phyloP scores from a whole-genome alignment of 2,797 vertebrate genomes.

The Diplodus sargus region DNA sequence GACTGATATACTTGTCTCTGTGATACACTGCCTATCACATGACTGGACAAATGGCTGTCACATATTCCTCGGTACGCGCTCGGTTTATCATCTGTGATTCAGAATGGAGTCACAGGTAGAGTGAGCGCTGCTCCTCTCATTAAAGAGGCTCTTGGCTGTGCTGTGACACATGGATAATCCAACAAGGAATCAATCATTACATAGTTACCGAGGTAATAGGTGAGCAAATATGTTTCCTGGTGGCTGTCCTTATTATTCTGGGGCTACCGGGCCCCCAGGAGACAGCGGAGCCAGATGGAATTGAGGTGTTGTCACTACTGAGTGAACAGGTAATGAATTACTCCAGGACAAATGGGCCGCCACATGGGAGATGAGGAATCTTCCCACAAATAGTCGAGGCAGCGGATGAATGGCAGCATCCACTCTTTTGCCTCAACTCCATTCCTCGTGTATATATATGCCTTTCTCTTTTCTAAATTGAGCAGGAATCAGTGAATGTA shows the following conservation, averaged over 20 bases:
- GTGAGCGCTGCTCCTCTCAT: constrained; percentile 62
- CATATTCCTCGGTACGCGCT: constrained; percentile 43
- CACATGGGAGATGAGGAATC: constrained; percentile 76
- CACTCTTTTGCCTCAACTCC: constrained; percentile 20
- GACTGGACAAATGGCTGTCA: constrained; percentile 37
- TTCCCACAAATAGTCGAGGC: constrained; percentile 54
- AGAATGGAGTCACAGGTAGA: constrained; percentile 66
- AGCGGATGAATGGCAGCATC: constrained; percentile 58
- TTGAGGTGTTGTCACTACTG: constrained; percentile 82
- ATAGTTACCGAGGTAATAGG: constrained; percentile 82
- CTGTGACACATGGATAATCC: constrained; percentile 81
- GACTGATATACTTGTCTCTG: constrained; percentile 52
- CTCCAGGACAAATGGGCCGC: constrained; percentile 81
- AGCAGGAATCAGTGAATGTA: constrained; percentile 4
- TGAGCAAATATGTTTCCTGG: constrained; percentile 81
- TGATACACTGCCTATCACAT: constrained; percentile 47
- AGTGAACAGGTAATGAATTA: constrained; percentile 87
- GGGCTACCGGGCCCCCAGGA: constrained; percentile 66
- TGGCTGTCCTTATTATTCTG: constrained; percentile 79
- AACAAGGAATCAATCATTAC: constrained; percentile 82
- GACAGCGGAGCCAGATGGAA: constrained; percentile 81
- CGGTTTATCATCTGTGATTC: constrained; percentile 69
- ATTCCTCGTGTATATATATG: background rate
- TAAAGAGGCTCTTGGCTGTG: constrained; percentile 69
- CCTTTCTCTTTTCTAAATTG: constrained; percentile 1